Percentiles rank a stretch among this genome's conserved stretches.
These are phyloP conservation scores for Umimayanthus chanpuru DNA, from an alignment of 92 coral and sea anemone genomes.

Conservation along the genomic window DNA sequence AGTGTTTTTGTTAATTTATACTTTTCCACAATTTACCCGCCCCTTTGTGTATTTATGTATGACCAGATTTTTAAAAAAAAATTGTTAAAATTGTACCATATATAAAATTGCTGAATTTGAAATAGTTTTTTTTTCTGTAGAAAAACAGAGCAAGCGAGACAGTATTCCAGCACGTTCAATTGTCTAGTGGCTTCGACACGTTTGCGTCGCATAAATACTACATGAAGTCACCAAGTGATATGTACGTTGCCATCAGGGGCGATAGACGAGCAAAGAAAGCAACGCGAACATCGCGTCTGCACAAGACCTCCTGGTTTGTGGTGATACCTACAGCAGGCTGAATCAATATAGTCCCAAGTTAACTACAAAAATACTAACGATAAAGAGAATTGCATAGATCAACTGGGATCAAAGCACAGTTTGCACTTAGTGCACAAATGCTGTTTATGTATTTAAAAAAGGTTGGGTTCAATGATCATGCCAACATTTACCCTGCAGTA, in stretches of 20 bases:
- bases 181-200: constrained; percentile 66
- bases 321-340: constrained; percentile 8
- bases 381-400: too few species aligned
- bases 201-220: constrained; percentile 71
- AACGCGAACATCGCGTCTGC: constrained; percentile 57
- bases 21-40: too few species aligned
- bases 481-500: too few species aligned
- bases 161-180: constrained; percentile 63
- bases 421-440: not conserved
- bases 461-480: not conserved
- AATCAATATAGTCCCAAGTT: not conserved
- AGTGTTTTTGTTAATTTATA: not conserved
- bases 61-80: too few species aligned
- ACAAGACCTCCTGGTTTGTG: constrained; percentile 71
- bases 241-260: constrained; percentile 68
- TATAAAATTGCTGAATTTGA: not conserved
- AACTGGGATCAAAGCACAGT: not conserved
- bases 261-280: constrained; percentile 69
- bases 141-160: constrained; percentile 54
- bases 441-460: not conserved
- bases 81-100: too few species aligned
- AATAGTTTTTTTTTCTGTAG: not conserved
- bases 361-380: not conserved
- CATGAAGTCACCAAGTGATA: constrained; percentile 62
- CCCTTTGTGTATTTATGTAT: not conserved